Conservation (phyloP, 1,140 invertebrate genomes). For the Bombus cullumanus region DNA sequence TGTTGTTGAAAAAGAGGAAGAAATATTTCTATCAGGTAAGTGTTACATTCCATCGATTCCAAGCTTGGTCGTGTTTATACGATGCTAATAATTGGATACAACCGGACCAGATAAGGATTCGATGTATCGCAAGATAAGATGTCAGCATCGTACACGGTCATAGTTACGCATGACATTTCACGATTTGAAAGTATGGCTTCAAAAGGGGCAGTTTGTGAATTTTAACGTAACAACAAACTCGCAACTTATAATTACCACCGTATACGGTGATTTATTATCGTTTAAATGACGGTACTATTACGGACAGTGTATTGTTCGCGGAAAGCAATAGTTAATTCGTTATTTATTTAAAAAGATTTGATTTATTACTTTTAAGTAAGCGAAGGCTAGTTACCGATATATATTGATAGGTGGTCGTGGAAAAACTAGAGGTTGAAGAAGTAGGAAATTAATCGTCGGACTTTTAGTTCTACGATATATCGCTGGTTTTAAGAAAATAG, state of each 20-base stretch:
- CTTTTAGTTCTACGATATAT: neutral
- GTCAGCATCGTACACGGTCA: neutral
- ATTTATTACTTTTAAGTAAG: neutral
- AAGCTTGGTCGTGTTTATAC: no score
- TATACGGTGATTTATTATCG: neutral
- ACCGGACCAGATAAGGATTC: slow-evolving; percentile 14
- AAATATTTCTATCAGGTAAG: no score
- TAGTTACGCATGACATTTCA: slow-evolving; percentile 33
- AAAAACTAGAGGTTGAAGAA: neutral
- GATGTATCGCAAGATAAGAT: slow-evolving; percentile 37
- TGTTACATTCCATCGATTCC: no score
- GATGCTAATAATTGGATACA: slow-evolving; percentile 23
- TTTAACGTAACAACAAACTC: slow-evolving; percentile 2
- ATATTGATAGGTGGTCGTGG: neutral
- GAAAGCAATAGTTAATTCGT: neutral
- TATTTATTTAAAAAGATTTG: neutral
- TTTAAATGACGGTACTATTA: neutral
- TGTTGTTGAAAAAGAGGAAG: no score
- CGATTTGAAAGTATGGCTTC: slow-evolving; percentile 22
- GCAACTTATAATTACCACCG: neutral
- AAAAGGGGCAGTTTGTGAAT: slow-evolving; percentile 8
- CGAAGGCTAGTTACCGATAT: neutral
- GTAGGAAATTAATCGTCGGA: neutral
- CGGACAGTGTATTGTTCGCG: neutral
- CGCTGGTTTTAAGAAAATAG: neutral